Evolutionary conservation across 1,140 invertebrate genomes (phyloP), one percentile per base, ranked within the genome.

Genomic region (Caerostris extrusa): DNA sequence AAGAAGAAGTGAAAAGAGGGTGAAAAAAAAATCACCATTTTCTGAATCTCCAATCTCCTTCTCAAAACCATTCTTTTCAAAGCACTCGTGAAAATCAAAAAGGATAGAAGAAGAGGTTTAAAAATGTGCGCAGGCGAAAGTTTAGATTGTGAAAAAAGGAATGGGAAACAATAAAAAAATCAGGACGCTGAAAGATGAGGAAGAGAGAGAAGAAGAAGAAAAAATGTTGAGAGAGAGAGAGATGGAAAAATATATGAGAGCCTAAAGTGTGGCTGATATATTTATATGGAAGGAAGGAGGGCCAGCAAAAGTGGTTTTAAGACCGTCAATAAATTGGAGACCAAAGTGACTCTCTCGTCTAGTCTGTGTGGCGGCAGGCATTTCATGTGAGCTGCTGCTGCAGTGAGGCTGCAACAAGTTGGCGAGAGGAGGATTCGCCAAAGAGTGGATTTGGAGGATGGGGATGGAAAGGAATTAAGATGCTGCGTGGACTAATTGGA

Each of bases 11-110:
- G 67, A 87, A 85, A 93, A 87, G 17, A 50, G 55, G 77, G 85
- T 87, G 91, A 93, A 93, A 93, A 93, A 89, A 93, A 93, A 93
- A 93, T 93, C 85, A 93, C 89, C 92, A 93, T 87, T 61, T n/a
- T 93, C 57, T 83, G 83, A 93, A 93, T 89, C 85, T 89, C 92
- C 92, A 93, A 93, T 93, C 86, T 93, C 83, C 86, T 93, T 93
- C 85, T n/a, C 71, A 93, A 93, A 92, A 64, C 85, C 91, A 87
- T 93, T 88, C 92, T 93, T 93, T 89, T 77, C 64, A 82, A 88
- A 88, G 61, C 55, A 83, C 69, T 93, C 71, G 67, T 64, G 86
- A 85, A 93, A 93, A 92, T 92, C 91, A 92, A 69, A 92, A 92
- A 85, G 55, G 64, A 82, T 69, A 77, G 56, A 8, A 71, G 4